Percentiles rank a stretch among this genome's conserved stretches.
Evolutionary conservation across 2,797 vertebrate species (phyloP).

Genomic region (Potorous gilbertii): DNA sequence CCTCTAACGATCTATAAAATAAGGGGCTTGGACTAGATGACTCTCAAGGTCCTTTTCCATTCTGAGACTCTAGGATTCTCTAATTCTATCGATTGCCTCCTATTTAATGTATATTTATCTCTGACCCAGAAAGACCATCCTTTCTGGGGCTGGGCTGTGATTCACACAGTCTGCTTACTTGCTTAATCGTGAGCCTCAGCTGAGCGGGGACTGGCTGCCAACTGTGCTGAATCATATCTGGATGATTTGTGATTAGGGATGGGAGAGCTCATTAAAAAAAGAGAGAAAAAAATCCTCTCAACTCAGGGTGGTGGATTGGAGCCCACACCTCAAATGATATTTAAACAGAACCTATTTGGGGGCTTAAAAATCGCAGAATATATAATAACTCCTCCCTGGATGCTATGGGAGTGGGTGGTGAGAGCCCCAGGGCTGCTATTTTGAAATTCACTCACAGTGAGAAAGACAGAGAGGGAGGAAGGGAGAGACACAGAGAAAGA

Average conservation of each 20-base stretch:
- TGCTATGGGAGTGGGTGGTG: neutral
- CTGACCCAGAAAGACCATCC: conserved; percentile 79
- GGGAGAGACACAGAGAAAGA: neutral
- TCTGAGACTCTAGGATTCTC: too few species aligned
- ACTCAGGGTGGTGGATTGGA: conserved; percentile 66
- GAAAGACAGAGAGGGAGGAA: neutral
- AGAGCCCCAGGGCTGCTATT: conserved; percentile 60
- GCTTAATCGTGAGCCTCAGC: conserved; percentile 12
- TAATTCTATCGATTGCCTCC: conserved; percentile 64
- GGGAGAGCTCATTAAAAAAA: conserved; percentile 78
- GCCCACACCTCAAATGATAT: conserved; percentile 66
- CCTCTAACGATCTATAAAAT: conserved; percentile 6
- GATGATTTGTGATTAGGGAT: conserved; percentile 65
- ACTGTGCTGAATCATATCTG: conserved; percentile 72
- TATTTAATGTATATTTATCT: conserved; percentile 75
- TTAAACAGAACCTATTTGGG: conserved; percentile 54
- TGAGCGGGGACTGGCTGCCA: conserved; percentile 77
- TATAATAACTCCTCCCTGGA: neutral
- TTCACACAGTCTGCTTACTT: conserved; percentile 79
- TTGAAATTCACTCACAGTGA: conserved; percentile 52
- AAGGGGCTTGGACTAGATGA: rapidly evolving
- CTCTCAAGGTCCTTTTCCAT: neutral
- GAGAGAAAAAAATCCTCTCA: conserved; percentile 59
- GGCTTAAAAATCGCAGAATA: neutral
- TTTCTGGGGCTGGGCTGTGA: conserved; percentile 81